Evolutionary conservation across 2,888 invertebrate genomes (phyloP), one percentile per base, ranked within the genome.

Genomic region (Scelioninae gen. 1): DNA sequence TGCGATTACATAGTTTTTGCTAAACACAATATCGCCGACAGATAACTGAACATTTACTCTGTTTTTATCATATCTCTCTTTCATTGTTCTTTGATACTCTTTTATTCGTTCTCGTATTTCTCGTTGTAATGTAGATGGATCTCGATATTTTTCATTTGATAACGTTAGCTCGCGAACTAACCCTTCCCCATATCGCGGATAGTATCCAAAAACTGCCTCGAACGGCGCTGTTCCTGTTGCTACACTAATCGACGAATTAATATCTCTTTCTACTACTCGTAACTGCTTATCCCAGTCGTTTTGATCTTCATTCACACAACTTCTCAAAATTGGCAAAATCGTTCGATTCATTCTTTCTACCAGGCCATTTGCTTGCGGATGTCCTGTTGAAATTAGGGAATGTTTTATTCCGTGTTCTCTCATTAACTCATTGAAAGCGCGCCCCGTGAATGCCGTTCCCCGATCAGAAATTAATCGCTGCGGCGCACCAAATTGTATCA

Each of bases 361-460:
- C 53, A 82, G 45, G 5, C 84, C 83, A 63, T 84, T 85, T 9
- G 81, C 84, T 62, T 83, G 85, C 3, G 84, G 84, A 75, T 85
- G 84, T n/a, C 82, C 16, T 0, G 81, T 53, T 5, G 82, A 75
- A 56, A 72, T 86, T 10, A 85, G 51, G 0, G 63, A 60, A 43
- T 77, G 82, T 66, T 75, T 53, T 10, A 83, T 75, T 13, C 85
- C 85, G 7, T 78, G 31, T 11, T 40, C n/a, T 32, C n/a, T 43
- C 23, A 43, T 43, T n/a, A 43, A 43, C 11, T 38, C 11, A 38
- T 23, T 23, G 23, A 23, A 23, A 23, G 23, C 23, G 23, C 23
- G 23, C 23, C 23, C 23, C 23, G 23, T 23, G 23, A 23, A 23
- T 23, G 23, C 23, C 23, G 23, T 23, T 4, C 23, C 23, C 23